phyloP scores from a whole-genome alignment of 2,888 invertebrate genomes.

The Polymixis lichenea region DNA sequence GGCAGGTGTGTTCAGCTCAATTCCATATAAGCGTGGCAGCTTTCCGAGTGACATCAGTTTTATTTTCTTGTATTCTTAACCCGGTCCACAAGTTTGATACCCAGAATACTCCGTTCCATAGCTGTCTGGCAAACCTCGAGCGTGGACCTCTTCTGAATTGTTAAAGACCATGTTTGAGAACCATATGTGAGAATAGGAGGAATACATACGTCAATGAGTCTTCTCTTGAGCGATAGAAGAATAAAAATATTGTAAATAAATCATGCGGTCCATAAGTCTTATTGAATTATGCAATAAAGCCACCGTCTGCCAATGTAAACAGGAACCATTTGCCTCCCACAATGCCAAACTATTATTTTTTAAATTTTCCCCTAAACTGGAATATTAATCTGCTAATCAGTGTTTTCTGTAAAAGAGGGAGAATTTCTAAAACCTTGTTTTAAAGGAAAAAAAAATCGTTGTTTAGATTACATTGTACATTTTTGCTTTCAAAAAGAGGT shows the following conservation, averaged over 20 bases:
- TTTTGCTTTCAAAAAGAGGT: slow-evolving; percentile 22
- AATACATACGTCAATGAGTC: too few relatives aligned
- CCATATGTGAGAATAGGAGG: too few relatives aligned
- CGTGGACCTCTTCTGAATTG: too few relatives aligned
- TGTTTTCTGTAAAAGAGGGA: slow-evolving; percentile 8
- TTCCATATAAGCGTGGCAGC: too few relatives aligned
- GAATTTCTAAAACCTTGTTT: slow-evolving; percentile 8
- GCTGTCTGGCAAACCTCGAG: too few relatives aligned
- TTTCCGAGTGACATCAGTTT: too few relatives aligned
- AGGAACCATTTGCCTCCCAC: not conserved
- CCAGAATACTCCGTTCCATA: too few relatives aligned
- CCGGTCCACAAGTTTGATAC: too few relatives aligned
- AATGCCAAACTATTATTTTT: slow-evolving; percentile 26
- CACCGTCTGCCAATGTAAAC: slow-evolving; percentile 2
- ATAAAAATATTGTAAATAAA: not conserved
- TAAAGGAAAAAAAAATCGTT: not conserved
- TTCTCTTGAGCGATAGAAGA: too few relatives aligned
- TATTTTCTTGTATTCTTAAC: too few relatives aligned
- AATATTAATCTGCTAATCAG: slow-evolving; percentile 53
- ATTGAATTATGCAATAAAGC: slow-evolving; percentile 10
- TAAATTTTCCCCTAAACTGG: slow-evolving; percentile 21
- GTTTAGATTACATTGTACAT: slow-evolving; percentile 7
- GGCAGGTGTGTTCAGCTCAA: too few relatives aligned
- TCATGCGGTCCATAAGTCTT: not conserved
- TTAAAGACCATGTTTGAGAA: too few relatives aligned